These are phyloP conservation scores for Coracias cyanogaster DNA, from an alignment of 2,797 vertebrate species.

Conservation along the genomic window DNA sequence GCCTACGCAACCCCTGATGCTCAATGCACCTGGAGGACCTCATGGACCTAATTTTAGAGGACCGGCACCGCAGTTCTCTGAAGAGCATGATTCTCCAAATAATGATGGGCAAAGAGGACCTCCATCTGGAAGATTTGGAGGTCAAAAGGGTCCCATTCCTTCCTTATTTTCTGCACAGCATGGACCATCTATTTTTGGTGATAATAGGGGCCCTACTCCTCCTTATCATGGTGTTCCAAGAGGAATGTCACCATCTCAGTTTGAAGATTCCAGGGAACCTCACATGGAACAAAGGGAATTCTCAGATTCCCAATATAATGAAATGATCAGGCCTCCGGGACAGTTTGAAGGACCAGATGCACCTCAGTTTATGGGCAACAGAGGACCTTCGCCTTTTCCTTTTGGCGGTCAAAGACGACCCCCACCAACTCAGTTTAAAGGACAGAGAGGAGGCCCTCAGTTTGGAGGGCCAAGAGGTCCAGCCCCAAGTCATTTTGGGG, in stretches of 20 bases:
- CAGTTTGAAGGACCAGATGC: slow-evolving; percentile 81
- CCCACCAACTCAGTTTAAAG: slow-evolving; percentile 77
- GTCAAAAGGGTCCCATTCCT: slow-evolving; percentile 85
- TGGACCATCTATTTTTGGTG: slow-evolving; percentile 86
- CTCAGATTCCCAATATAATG: slow-evolving; percentile 81
- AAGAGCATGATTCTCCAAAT: slow-evolving; percentile 71
- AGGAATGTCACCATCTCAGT: slow-evolving; percentile 83
- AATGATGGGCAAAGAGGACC: slow-evolving; percentile 83
- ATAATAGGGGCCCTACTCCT: slow-evolving; percentile 84
- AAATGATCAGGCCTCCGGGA: slow-evolving; percentile 74
- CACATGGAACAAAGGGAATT: slow-evolving; percentile 83
- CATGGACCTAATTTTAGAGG: slow-evolving; percentile 81
- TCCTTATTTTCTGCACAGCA: slow-evolving; percentile 88
- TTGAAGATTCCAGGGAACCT: slow-evolving; percentile 86
- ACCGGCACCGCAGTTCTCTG: slow-evolving; percentile 75
- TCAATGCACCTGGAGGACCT: slow-evolving; percentile 75
- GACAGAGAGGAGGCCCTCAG: slow-evolving; percentile 77
- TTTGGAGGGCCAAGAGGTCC: slow-evolving; percentile 84
- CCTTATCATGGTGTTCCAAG: slow-evolving; percentile 86
- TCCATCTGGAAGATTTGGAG: slow-evolving; percentile 82
- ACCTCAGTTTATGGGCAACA: slow-evolving; percentile 83
- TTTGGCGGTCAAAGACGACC: slow-evolving; percentile 88
- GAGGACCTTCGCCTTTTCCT: slow-evolving; percentile 80
- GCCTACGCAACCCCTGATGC: slow-evolving; percentile 68
- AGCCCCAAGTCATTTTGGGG: slow-evolving; percentile 81